A percentile compares a stretch with the other conserved stretches of the same genome.
Conservation (phyloP, 2,113 vertebrate genomes). For the Narcine bancroftii region DNA sequence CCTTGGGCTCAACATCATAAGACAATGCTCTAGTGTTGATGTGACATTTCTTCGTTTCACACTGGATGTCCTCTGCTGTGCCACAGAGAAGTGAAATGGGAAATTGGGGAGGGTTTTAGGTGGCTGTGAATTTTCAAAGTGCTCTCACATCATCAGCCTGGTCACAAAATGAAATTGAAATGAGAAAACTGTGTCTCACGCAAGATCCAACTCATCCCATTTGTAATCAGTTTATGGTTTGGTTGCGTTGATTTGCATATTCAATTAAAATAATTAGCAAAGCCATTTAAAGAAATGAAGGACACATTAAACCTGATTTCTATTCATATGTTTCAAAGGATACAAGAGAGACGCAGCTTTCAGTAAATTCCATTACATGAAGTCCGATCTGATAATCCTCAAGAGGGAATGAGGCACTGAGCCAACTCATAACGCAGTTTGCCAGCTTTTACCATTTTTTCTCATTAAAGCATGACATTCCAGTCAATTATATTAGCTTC, state of each 20-base stretch:
- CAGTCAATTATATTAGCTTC: too few species aligned
- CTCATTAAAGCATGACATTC: not conserved
- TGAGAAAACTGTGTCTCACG: not conserved
- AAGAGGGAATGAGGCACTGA: not conserved
- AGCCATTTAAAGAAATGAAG: not conserved
- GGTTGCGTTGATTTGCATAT: not conserved
- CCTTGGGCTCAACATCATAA: not conserved
- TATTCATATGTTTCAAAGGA: not conserved
- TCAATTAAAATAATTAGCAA: not conserved
- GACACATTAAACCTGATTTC: not conserved
- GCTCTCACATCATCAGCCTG: not conserved
- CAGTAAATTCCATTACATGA: not conserved
- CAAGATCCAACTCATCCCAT: not conserved
- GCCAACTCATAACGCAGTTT: not conserved
- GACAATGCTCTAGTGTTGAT: not conserved
- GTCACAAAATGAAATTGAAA: not conserved
- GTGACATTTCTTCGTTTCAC: not conserved
- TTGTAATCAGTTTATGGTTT: not conserved
- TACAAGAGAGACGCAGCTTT: not conserved
- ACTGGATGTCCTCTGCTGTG: not conserved
- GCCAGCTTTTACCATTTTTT: not conserved
- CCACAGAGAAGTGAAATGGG: not conserved
- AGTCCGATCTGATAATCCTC: not conserved
- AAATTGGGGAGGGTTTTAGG: not conserved
- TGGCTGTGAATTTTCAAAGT: not conserved